These are phyloP conservation scores for Meandrina meandrites DNA, from an alignment of 92 coral and sea anemone genomes.

Conservation along the genomic window DNA sequence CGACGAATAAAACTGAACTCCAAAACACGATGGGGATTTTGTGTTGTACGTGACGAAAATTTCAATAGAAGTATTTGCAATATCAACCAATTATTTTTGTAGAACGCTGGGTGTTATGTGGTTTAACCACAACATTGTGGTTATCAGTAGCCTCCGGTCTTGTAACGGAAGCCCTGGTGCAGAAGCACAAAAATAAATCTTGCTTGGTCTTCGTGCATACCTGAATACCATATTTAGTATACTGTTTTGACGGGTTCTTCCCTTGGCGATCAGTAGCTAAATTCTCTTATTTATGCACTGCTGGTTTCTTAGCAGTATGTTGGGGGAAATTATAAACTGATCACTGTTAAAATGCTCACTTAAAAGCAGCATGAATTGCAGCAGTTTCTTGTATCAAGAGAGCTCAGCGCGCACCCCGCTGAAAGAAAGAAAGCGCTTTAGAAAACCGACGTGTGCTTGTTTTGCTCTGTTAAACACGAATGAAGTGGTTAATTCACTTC, in stretches of 20 bases:
- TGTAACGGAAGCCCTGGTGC: not conserved
- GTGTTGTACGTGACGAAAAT: conserved; percentile 8
- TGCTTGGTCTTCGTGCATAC: not conserved
- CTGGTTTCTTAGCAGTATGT: not conserved
- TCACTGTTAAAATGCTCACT: not conserved
- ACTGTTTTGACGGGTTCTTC: not conserved
- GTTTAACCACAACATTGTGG: not conserved
- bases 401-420: not conserved
- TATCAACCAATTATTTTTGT: not conserved
- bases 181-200: not conserved
- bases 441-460: not conserved
- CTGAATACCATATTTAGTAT: not conserved
- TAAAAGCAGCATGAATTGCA: not conserved
- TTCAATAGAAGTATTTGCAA: not conserved
- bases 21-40: not conserved
- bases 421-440: not conserved
- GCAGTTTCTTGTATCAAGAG: too few species aligned
- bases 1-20: not conserved
- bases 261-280: not conserved
- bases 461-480: not conserved
- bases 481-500: not conserved
- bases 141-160: not conserved
- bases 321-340: not conserved
- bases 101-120: not conserved
- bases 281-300: not conserved